These are phyloP conservation scores for Panthera leo DNA, from an alignment of 2,113 vertebrate species.

Conservation along the genomic window DNA sequence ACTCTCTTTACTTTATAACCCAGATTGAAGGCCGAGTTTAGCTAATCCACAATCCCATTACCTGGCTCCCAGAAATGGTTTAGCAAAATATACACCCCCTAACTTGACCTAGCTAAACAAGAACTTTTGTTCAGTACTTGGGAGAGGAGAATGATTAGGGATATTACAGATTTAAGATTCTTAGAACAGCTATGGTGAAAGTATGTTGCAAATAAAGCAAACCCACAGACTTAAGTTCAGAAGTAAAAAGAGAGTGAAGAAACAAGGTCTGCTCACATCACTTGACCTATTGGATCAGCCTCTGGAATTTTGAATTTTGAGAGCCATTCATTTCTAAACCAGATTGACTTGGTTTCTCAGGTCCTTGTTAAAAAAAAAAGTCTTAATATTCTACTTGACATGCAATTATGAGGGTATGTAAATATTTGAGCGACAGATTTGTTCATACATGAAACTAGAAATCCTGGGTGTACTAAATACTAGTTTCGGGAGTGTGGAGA, in stretches of 20 bases:
- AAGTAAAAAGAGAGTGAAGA: background rate
- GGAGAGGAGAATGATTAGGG: background rate
- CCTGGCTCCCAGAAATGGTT: background rate
- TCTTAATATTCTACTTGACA: background rate
- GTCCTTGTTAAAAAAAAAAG: background rate
- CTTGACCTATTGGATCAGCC: background rate
- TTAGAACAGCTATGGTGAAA: background rate
- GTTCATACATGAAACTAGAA: background rate
- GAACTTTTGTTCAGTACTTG: background rate
- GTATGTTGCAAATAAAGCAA: background rate
- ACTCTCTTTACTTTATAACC: background rate
- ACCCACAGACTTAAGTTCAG: background rate
- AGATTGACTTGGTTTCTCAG: background rate
- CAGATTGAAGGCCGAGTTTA: background rate
- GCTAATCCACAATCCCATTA: background rate
- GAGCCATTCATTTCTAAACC: background rate
- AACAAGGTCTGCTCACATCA: background rate
- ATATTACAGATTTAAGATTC: background rate
- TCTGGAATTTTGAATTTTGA: background rate
- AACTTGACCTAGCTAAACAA: background rate
- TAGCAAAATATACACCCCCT: background rate
- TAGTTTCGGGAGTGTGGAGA: background rate
- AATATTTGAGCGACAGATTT: background rate
- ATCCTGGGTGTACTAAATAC: background rate
- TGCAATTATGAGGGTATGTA: background rate